These are phyloP conservation scores for Vulpes lagopus DNA, from an alignment of 2,113 vertebrate species.

Conservation along the genomic window DNA sequence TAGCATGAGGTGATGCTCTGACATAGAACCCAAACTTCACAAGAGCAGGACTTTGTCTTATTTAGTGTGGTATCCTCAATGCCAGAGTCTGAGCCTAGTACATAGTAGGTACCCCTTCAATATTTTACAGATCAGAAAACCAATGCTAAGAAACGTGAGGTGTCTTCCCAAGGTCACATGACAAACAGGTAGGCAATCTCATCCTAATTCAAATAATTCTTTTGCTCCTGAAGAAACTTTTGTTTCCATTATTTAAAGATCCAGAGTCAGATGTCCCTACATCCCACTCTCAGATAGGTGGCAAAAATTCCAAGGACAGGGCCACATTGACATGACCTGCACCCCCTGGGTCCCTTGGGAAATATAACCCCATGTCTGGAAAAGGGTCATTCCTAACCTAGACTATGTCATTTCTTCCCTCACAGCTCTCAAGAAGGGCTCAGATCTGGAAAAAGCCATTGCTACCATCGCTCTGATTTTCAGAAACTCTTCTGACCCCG, in stretches of 20 bases:
- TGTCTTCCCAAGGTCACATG: neutral
- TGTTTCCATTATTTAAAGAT: neutral
- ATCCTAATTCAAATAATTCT: neutral
- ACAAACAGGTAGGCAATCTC: neutral
- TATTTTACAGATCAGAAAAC: constrained; percentile 23
- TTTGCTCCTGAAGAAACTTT: neutral
- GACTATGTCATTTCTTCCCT: neutral
- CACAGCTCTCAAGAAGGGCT: constrained; percentile 87
- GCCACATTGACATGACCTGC: fast-evolving
- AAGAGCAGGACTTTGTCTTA: neutral
- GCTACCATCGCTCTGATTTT: constrained; percentile 86
- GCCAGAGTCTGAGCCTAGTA: neutral
- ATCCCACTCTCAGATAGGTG: neutral
- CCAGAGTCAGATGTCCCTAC: neutral
- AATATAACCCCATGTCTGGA: neutral
- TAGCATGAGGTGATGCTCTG: neutral
- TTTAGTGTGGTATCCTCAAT: neutral
- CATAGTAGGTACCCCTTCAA: neutral
- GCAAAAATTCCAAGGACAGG: neutral
- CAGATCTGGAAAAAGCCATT: constrained; percentile 89
- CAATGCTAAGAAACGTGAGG: neutral
- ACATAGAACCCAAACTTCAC: neutral
- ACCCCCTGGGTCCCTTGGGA: neutral
- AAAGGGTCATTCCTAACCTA: constrained; percentile 37
- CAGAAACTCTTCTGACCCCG: constrained; percentile 80